Base-by-base conservation (phyloP, 2,888 invertebrate species). In the Hypomecis punctinalis region DNA sequence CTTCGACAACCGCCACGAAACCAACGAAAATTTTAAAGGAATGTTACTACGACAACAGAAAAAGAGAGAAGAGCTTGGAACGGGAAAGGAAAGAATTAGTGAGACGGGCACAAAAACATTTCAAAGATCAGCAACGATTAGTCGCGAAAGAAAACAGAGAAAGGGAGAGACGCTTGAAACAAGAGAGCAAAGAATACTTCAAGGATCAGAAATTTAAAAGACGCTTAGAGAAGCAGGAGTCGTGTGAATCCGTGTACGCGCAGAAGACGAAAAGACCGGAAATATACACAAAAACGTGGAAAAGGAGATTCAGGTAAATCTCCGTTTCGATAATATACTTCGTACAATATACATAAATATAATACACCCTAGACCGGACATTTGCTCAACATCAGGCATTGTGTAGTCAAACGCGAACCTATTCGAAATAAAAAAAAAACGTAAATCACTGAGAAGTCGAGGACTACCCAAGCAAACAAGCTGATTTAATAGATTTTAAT, bases 261-360 rank as follows among this genome's bases (percentile, higher is more conserved):
- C 52, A 66, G 45, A 35, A 54, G 42, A 56, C 35, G 53, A 23
- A 57, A 45, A 69, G 68, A 43, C n/a, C 7, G 39, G 60, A 67
- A 59, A 37, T 54, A 55, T n/a, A 56, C 42, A 43, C 43, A 43
- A 39, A 66, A 4, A 23, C 23, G 67, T 65, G 35, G 76, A 70
- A 13, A 81, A 73, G 36, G 70, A 60, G 63, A 55, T 61, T 23
- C 78, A 79, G 73, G 52, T 52, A 52, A 23, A 33, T 40, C 1
- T 23, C 23, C 23, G 3, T 23, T 23, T 23, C 1, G 23, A 23
- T 23, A 23, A 23, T 23, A 23, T 23, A n/a, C n/a, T n/a, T n/a
- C n/a, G n/a, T n/a, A n/a, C n/a, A n/a, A n/a, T n/a, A n/a, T n/a
- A n/a, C n/a, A n/a, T n/a, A n/a, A n/a, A n/a, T n/a, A n/a, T n/a